Percentiles rank a stretch among this genome's conserved stretches.
Conservation (phyloP, 1,140 invertebrate species). For the Microplitis demolitor region DNA sequence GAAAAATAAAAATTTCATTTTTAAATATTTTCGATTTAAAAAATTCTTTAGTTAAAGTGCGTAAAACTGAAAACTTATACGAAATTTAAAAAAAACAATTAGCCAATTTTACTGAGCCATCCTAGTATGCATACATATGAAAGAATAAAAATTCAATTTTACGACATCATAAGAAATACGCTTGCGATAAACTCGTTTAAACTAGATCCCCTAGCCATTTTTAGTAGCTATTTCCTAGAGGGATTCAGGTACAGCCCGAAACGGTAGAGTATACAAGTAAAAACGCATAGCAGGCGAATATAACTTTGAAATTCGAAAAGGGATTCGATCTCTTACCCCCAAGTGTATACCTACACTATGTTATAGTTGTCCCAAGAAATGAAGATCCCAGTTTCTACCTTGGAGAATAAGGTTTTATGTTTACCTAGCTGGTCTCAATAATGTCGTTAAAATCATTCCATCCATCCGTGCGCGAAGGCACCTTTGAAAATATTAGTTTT, state of each 20-base stretch:
- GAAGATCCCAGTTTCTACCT: conserved; percentile 6
- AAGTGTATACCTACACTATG: neutral
- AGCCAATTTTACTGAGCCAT: too few relatives aligned
- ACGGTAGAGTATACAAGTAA: neutral
- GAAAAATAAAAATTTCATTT: too few relatives aligned
- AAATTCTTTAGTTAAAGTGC: too few relatives aligned
- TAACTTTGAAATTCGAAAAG: neutral
- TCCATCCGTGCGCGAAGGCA: conserved; percentile 17
- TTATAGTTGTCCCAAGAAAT: neutral
- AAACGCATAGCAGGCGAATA: neutral
- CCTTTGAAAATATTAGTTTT: conserved; percentile 34
- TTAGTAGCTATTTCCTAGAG: neutral
- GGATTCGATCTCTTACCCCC: neutral
- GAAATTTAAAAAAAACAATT: too few relatives aligned
- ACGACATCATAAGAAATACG: neutral
- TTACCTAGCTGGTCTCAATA: conserved; percentile 37
- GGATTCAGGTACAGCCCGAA: neutral
- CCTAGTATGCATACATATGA: neutral
- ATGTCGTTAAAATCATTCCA: conserved; percentile 33
- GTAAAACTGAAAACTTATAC: too few relatives aligned
- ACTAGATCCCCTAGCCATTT: neutral
- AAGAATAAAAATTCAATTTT: neutral
- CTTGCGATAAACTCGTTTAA: neutral
- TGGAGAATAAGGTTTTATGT: conserved; percentile 30
- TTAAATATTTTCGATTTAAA: too few relatives aligned